Evolutionary conservation across 2,888 invertebrate species (phyloP).

Genomic region (Nephrocerus scutellatus): DNA sequence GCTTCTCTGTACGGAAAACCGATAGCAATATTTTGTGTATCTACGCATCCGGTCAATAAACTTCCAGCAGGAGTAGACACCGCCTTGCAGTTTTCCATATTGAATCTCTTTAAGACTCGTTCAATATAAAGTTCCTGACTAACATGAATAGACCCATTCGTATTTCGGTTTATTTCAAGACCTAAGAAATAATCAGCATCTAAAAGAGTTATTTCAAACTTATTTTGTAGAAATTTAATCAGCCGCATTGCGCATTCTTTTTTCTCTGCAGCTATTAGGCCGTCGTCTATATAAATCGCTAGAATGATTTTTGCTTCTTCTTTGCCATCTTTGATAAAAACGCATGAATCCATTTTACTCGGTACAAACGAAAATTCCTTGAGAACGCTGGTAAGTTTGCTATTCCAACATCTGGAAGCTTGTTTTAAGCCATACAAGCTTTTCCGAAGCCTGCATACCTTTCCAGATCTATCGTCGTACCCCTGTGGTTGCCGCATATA

Average conservation of each 20-base stretch:
- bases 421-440: conserved; percentile 28
- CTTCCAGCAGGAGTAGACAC: conserved; percentile 20
- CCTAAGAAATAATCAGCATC: conserved; percentile 3
- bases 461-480: conserved; percentile 16
- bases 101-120: conserved; percentile 19
- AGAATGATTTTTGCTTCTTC: conserved; percentile 18
- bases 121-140: conserved; percentile 17
- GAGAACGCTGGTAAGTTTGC: conserved; percentile 23
- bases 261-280: conserved; percentile 21
- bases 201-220: conserved; percentile 3
- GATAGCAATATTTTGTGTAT: background rate
- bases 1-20: conserved; percentile 23
- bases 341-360: conserved; percentile 28
- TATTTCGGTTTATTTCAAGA: conserved; percentile 13
- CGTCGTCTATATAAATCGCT: conserved; percentile 31
- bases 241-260: conserved; percentile 9
- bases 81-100: conserved; percentile 16
- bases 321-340: conserved; percentile 21
- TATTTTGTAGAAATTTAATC: conserved; percentile 8
- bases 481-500: conserved; percentile 21
- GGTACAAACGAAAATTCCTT: conserved; percentile 22
- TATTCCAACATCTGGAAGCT: conserved; percentile 25
- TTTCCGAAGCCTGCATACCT: conserved; percentile 22
- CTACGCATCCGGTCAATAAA: conserved; percentile 7
- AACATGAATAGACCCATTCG: conserved; percentile 15